These are phyloP conservation scores for Oreochromis aureus DNA, from an alignment of 2,113 vertebrate genomes.

Conservation along the genomic window DNA sequence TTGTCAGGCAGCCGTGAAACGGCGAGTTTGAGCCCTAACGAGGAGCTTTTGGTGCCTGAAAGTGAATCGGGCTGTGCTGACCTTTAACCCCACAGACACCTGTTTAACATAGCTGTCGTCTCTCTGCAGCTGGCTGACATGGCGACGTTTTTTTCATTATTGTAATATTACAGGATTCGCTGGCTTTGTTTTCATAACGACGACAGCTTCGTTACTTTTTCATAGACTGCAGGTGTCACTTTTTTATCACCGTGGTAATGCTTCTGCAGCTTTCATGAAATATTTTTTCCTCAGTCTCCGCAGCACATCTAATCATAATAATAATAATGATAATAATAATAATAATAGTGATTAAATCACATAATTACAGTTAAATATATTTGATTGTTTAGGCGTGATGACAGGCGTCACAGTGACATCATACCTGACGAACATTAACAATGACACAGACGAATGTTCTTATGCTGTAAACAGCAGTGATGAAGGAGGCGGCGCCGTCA, in stretches of 20 bases:
- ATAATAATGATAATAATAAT: background rate
- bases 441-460: background rate
- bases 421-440: background rate
- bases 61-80: background rate
- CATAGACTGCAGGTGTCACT: background rate
- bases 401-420: background rate
- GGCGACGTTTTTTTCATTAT: background rate
- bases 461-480: background rate
- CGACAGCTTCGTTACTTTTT: accelerated
- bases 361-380: background rate
- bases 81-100: background rate
- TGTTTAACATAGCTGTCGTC: background rate
- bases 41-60: background rate
- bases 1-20: background rate
- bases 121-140: background rate
- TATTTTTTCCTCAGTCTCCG: background rate
- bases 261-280: background rate
- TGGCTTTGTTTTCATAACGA: background rate
- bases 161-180: background rate
- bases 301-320: background rate
- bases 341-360: background rate
- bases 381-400: background rate
- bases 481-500: background rate
- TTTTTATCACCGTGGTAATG: background rate
- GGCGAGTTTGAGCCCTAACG: background rate